These are phyloP conservation scores for Dromas ardeola DNA, from an alignment of 2,113 vertebrate species.

Conservation along the genomic window DNA sequence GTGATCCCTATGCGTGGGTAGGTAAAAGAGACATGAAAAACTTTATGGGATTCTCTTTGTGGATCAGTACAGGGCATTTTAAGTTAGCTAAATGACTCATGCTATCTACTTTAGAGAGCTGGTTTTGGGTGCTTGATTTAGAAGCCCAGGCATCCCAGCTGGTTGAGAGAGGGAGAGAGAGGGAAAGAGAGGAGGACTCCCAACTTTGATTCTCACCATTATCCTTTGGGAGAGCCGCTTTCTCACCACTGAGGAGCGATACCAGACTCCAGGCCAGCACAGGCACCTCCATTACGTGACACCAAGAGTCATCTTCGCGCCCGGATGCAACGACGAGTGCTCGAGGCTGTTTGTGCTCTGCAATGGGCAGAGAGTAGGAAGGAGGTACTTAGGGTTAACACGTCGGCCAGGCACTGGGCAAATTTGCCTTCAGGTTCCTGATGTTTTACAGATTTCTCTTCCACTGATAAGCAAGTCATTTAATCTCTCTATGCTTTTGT, in stretches of 20 bases:
- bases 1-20: neutral
- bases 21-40: neutral
- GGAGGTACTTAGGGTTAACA: neutral
- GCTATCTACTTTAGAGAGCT: neutral
- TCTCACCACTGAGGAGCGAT: neutral
- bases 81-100: constrained; percentile 38
- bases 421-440: neutral
- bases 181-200: neutral
- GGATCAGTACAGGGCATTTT: neutral
- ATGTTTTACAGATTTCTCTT: neutral
- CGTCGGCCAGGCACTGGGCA: rapidly evolving
- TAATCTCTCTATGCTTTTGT: neutral
- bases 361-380: neutral
- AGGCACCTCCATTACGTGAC: neutral
- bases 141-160: neutral
- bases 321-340: rapidly evolving
- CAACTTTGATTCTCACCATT: neutral
- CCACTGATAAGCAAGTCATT: neutral
- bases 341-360: neutral
- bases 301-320: neutral
- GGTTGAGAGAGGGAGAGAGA: neutral
- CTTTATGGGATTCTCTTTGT: constrained; percentile 19
- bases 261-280: neutral
- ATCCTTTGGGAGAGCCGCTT: neutral
- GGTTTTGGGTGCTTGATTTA: constrained; percentile 23